Evolutionary conservation across 2,113 vertebrate species (phyloP), one percentile per base, ranked within the genome.

Genomic region (Hystrix brachyura): DNA sequence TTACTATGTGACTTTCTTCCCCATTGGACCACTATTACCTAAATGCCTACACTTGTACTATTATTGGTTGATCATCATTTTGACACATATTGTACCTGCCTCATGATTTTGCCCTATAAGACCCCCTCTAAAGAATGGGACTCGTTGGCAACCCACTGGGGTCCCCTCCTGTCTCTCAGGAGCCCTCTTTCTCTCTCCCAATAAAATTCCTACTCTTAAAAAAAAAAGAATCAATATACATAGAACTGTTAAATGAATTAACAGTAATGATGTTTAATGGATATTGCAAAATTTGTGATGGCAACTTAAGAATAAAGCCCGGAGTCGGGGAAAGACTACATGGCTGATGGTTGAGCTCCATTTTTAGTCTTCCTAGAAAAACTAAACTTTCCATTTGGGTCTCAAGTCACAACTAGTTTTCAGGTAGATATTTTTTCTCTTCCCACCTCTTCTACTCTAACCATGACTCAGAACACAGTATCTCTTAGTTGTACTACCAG

Each of bases 311-410:
- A 87, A 83, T 25, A 51, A 72, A 93, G 8, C 15, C 29, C 81
- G 18, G 59, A 74, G 19, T 38, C 80, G 29, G 25, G 34, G 51
- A 78, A 65, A 60, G 29, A n/a, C 2, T 25, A 9, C 3, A 3
- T 72, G 83, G 3, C 19, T 76, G 29, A 84, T 1, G 12, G 7
- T 34, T 78, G 38, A 71, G 32, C 23, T 46, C 14, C 18, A 76
- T 55, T 57, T 85, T 90, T 79, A 95, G 59, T 62, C 48, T 38
- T 94, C 57, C 4, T 81, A 25, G 51, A 82, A 95, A 94, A 90
- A 67, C 0, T 55, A 25, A 55, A n/a, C 3, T 83, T 81, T 74
- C n/a, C 25, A 43, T 62, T 2, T 85, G 8, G 11, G 38, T 51
- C 79, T 96, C 69, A 94, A 64, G n/a, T 93, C 53, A 69, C 1